Base-by-base conservation (phyloP, 2,113 vertebrate genomes). In the Eonycteris spelaea region DNA sequence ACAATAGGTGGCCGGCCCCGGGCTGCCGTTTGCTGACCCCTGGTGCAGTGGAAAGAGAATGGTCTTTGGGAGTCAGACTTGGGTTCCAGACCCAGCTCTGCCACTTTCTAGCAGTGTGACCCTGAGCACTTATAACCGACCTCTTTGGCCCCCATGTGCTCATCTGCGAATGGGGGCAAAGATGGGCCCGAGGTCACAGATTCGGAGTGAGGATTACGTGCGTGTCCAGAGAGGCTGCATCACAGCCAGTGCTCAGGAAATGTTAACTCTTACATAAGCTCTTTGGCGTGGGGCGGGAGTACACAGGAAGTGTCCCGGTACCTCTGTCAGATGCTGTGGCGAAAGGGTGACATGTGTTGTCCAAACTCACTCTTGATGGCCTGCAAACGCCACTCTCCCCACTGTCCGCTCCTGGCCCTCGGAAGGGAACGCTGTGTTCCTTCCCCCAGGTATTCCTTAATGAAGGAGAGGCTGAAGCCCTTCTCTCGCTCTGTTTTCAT, bases 211-310 rank as follows among this genome's bases (percentile, higher is more conserved):
- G 65, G 24, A 9, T 35, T 15, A 57, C 40, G 16, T n/a, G 26
- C 22, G 4, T 0, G 35, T 21, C 10, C 0, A 1, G 11, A 53
- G 57, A 45, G n/a, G 7, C 48, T 30, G 35, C 22, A 24, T 19
- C 0, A 2, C 4, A 40, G 74, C 28, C 18, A 18, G 26, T 28
- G 28, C 43, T 59, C 13, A 15, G 55, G 1, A 26, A 14, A 2
- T 1, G 40, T n/a, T 7, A 13, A 51, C 63, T 51, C 65, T 61
- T 16, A 16, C 19, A 0, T 6, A 1, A 59, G 38, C 12, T 53
- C 16, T 33, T 33, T 6, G 1, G 16, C 0, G 0, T 3, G 59
- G 79, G 65, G 4, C 1, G 0, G 13, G 53, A 28, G 43, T 14
- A 7, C 16, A 2, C 0, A 18, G 55, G 43, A 24, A 53, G 11